Evolutionary conservation across 1,140 invertebrate genomes (phyloP).

Genomic region (Lepidotrigona ventralis): DNA sequence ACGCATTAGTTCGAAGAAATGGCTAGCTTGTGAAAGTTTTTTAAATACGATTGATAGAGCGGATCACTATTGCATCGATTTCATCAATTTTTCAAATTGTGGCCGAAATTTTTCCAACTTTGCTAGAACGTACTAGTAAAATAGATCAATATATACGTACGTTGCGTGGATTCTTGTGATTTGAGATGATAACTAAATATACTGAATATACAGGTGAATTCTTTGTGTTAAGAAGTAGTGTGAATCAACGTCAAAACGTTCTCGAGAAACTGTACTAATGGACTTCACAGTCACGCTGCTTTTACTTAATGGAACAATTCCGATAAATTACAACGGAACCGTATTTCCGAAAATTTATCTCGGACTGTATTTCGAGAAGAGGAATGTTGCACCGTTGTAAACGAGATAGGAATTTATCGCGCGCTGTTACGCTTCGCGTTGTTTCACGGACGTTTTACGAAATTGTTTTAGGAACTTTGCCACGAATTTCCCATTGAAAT

Average conservation of each 20-base stretch:
- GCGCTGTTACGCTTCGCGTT: neutral
- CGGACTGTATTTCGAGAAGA: neutral
- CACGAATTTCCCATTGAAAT: neutral
- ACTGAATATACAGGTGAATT: no score
- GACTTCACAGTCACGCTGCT: neutral
- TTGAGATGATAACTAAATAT: no score
- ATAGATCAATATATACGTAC: no score
- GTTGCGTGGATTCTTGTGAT: no score
- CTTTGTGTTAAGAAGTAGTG: neutral
- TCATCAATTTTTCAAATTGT: no score
- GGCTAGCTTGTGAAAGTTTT: no score
- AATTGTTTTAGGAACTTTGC: no score
- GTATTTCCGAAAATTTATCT: neutral
- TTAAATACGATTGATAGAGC: no score
- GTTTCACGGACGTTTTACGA: neutral
- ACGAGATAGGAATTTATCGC: slow-evolving; percentile 11
- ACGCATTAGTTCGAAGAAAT: no score
- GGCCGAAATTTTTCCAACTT: no score
- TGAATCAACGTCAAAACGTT: neutral
- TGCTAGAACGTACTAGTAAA: no score
- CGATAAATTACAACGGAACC: neutral
- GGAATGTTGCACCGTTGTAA: neutral
- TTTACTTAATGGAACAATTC: slow-evolving; percentile 11
- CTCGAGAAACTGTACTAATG: neutral
- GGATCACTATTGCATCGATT: no score